phyloP scores from a whole-genome alignment of 2,113 vertebrate species.

The Oophaga pumilio region DNA sequence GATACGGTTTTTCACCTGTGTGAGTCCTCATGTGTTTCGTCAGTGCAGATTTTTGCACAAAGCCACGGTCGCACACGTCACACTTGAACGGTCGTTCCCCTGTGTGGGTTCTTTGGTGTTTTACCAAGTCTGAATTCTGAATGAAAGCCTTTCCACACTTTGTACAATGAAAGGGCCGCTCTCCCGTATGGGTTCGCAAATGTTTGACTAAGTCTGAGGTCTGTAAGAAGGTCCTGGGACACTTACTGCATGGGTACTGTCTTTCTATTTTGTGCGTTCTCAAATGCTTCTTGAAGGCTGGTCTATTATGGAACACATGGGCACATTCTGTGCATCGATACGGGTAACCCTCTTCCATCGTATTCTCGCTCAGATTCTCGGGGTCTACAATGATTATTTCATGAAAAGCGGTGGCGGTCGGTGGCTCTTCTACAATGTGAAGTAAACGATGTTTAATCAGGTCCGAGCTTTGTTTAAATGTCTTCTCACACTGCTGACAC shows the following conservation, averaged over 20 bases:
- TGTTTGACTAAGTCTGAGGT: conserved; percentile 69
- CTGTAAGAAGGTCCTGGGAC: conserved; percentile 66
- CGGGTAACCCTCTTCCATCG: conserved; percentile 59
- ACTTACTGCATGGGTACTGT: conserved; percentile 66
- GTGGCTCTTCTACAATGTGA: neutral
- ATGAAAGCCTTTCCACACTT: conserved; percentile 58
- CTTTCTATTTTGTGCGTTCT: conserved; percentile 67
- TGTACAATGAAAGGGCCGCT: conserved; percentile 62
- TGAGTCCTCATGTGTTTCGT: conserved; percentile 69
- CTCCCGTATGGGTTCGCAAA: conserved; percentile 66
- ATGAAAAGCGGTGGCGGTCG: conserved; percentile 12
- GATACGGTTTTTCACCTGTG: conserved; percentile 64
- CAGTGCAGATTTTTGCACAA: conserved; percentile 67
- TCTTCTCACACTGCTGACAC: conserved; percentile 66
- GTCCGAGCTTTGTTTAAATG: conserved; percentile 64
- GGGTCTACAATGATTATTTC: conserved; percentile 32
- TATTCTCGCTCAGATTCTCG: neutral
- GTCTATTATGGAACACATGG: conserved; percentile 67
- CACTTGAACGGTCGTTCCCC: conserved; percentile 66
- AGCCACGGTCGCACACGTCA: conserved; percentile 64
- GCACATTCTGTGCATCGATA: conserved; percentile 68
- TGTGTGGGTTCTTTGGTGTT: conserved; percentile 65
- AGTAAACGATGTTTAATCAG: conserved; percentile 32
- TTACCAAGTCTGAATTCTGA: conserved; percentile 64
- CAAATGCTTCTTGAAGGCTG: conserved; percentile 66